phyloP scores from a whole-genome alignment of 2,113 vertebrate species.

The Arothron firmamentum region DNA sequence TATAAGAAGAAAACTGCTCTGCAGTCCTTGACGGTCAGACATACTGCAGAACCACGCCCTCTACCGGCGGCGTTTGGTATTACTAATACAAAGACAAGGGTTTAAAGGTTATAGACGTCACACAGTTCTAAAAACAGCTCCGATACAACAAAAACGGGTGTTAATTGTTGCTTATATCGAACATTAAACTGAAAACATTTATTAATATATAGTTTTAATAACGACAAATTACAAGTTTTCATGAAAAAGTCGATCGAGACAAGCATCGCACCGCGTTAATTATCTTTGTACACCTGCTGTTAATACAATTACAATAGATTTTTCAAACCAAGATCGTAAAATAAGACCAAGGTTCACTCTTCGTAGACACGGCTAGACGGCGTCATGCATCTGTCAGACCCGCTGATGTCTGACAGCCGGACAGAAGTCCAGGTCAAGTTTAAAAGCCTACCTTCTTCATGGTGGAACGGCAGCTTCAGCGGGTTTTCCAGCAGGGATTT shows the following conservation, averaged over 20 bases:
- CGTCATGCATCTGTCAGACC: slow-evolving; percentile 21
- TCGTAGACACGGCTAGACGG: neutral
- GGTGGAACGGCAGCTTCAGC: slow-evolving; percentile 90
- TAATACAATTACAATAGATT: too few relatives aligned
- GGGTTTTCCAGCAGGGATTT: slow-evolving; percentile 97
- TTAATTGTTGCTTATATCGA: neutral
- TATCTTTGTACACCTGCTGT: neutral
- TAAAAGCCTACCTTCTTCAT: slow-evolving; percentile 85
- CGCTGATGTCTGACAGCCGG: neutral
- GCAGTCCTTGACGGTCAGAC: too few relatives aligned
- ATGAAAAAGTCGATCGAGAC: neutral
- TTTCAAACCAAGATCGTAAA: slow-evolving; percentile 6
- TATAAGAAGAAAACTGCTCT: neutral
- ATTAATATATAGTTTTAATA: too few relatives aligned
- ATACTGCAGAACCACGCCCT: slow-evolving; percentile 39
- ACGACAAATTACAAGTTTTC: slow-evolving; percentile 12
- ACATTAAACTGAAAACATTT: neutral
- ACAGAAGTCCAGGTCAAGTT: neutral
- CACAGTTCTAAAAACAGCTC: slow-evolving; percentile 3
- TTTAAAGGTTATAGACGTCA: slow-evolving; percentile 33
- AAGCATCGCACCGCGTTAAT: neutral
- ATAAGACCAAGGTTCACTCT: neutral
- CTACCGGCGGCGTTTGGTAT: slow-evolving; percentile 24
- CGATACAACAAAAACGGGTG: neutral
- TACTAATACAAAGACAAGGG: slow-evolving; percentile 33